A percentile compares a stretch with the other conserved stretches of the same genome.
phyloP scores from a whole-genome alignment of 2,888 invertebrate species.

The Icerya purchasi region DNA sequence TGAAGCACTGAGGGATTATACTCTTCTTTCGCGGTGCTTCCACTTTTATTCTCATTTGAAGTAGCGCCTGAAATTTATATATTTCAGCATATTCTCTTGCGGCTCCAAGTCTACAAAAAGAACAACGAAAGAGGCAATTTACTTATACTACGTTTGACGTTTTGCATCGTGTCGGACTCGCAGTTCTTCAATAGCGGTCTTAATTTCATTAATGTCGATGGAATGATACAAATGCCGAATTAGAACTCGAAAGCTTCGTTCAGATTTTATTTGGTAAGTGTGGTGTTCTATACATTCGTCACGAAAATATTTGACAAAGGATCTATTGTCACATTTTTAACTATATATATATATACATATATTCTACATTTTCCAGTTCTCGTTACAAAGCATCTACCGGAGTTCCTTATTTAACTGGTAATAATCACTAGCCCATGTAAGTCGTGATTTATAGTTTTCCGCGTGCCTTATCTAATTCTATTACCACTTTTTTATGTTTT shows the following conservation, averaged over 20 bases:
- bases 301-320: too few relatives aligned
- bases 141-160: not conserved
- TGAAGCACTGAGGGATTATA: not conserved
- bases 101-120: not conserved
- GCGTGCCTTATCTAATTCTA: too few relatives aligned
- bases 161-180: not conserved
- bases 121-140: not conserved
- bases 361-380: too few relatives aligned
- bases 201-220: not conserved
- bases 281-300: not conserved
- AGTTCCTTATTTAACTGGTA: too few relatives aligned
- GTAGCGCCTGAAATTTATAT: not conserved
- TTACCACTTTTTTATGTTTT: too few relatives aligned
- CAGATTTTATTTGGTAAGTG: not conserved
- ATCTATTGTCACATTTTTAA: too few relatives aligned
- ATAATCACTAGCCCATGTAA: too few relatives aligned
- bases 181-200: not conserved
- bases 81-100: not conserved
- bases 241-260: not conserved
- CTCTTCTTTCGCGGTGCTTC: not conserved
- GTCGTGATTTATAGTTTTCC: too few relatives aligned
- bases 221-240: not conserved
- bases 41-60: not conserved
- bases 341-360: too few relatives aligned
- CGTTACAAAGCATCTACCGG: too few relatives aligned